Conservation (phyloP, 1,140 invertebrate species). For the Thaumatotibia leucotreta region DNA sequence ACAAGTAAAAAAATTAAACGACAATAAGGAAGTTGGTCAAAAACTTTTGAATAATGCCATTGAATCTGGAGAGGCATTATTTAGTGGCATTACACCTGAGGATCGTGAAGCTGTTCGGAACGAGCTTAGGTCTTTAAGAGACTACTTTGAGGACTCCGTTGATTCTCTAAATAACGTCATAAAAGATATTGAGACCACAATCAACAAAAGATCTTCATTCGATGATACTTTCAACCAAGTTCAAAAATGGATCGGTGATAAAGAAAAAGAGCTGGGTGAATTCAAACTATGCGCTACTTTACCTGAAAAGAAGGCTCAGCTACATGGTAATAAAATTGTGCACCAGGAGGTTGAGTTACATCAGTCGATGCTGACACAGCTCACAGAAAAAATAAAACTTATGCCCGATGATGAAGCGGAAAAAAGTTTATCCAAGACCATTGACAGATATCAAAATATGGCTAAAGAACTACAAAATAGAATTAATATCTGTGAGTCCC, state of each 20-base stretch:
- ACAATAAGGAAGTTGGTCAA: slow-evolving; percentile 88
- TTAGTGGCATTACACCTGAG: slow-evolving; percentile 90
- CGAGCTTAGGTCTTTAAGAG: slow-evolving; percentile 88
- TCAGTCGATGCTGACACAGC: slow-evolving; percentile 85
- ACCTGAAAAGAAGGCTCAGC: slow-evolving; percentile 89
- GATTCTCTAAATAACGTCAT: slow-evolving; percentile 90
- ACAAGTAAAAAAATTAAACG: slow-evolving; percentile 84
- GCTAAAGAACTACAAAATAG: slow-evolving; percentile 82
- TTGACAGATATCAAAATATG: slow-evolving; percentile 83
- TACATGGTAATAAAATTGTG: slow-evolving; percentile 85
- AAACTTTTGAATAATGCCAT: slow-evolving; percentile 86
- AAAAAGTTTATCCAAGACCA: slow-evolving; percentile 82
- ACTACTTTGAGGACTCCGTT: slow-evolving; percentile 88
- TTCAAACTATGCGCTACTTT: slow-evolving; percentile 85
- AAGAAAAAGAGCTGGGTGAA: slow-evolving; percentile 82
- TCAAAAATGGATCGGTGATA: slow-evolving; percentile 87
- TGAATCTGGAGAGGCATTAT: slow-evolving; percentile 91
- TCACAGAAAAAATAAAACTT: slow-evolving; percentile 85
- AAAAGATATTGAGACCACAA: slow-evolving; percentile 90
- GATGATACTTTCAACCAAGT: slow-evolving; percentile 92
- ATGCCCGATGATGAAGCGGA: slow-evolving; percentile 86
- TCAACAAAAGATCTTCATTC: slow-evolving; percentile 92
- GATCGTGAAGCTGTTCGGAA: slow-evolving; percentile 89
- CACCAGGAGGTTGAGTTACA: slow-evolving; percentile 90
- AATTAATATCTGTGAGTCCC: slow-evolving; percentile 82